Evolutionary conservation across 2,797 vertebrate genomes (phyloP).

Genomic region (Gymnothorax javanicus): DNA sequence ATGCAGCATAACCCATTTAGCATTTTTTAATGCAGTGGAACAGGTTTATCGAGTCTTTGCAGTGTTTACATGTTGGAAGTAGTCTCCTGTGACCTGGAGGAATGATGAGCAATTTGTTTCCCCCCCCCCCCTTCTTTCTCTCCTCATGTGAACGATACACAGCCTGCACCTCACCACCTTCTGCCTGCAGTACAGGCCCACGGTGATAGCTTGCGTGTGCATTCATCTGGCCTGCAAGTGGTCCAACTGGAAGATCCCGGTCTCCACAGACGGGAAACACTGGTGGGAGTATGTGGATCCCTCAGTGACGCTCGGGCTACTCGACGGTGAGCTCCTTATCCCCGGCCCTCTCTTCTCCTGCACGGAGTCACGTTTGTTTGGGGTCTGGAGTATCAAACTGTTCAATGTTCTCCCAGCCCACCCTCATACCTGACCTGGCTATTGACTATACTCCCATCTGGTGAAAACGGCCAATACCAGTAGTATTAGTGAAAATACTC

Average conservation of each 20-base stretch:
- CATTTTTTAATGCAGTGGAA: slow-evolving; percentile 24
- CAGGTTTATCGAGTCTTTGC: not conserved
- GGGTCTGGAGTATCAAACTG: too few relatives aligned
- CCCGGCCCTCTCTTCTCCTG: not conserved
- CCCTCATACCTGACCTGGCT: too few relatives aligned
- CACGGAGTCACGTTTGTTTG: too few relatives aligned
- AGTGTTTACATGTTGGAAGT: not conserved
- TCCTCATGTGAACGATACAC: slow-evolving; percentile 38
- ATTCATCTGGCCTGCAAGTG: slow-evolving; percentile 99
- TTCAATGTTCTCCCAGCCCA: too few relatives aligned
- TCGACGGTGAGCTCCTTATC: slow-evolving; percentile 82
- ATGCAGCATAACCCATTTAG: not conserved
- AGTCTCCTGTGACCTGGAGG: not conserved
- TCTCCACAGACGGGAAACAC: slow-evolving; percentile 94
- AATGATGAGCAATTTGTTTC: slow-evolving; percentile 15
- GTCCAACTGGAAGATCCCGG: slow-evolving; percentile 99
- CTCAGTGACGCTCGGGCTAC: slow-evolving; percentile 88
- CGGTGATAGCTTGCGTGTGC: slow-evolving; percentile 96
- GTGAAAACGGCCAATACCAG: too few relatives aligned
- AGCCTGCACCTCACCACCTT: slow-evolving; percentile 98
- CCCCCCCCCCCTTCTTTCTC: slow-evolving; percentile 37
- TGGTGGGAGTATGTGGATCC: slow-evolving; percentile 99
- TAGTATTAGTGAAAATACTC: not conserved
- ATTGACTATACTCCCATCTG: too few relatives aligned
- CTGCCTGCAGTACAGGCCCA: slow-evolving; percentile 97